Evolutionary conservation across 2,113 vertebrate species (phyloP).

Genomic region (Ornithorhynchus anatinus): DNA sequence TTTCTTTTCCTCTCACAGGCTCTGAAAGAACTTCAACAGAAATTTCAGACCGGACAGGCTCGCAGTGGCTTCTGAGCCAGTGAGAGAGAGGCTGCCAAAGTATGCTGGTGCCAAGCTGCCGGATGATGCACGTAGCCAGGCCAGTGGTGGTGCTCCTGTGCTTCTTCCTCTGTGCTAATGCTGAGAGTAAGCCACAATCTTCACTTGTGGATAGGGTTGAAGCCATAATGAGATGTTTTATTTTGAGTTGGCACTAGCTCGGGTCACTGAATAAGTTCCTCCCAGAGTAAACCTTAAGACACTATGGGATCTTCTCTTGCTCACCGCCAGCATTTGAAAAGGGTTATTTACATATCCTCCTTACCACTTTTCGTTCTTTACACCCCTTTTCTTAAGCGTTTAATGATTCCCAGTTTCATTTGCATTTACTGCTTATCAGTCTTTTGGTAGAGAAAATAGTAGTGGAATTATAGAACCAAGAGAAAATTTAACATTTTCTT

Average conservation of each 20-base stretch:
- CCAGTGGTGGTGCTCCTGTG: conserved; percentile 82
- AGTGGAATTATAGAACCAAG: neutral
- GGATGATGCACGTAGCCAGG: conserved; percentile 85
- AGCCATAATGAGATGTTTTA: conserved; percentile 39
- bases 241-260: conserved; percentile 55
- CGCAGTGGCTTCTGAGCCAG: conserved; percentile 81
- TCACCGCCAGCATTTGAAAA: conserved; percentile 45
- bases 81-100: conserved; percentile 81
- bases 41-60: conserved; percentile 82
- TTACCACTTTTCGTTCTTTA: conserved; percentile 35
- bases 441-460: neutral
- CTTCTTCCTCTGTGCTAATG: conserved; percentile 81
- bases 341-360: conserved; percentile 51
- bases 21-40: conserved; percentile 90
- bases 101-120: conserved; percentile 87
- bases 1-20: conserved; percentile 71
- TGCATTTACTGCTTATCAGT: conserved; percentile 5
- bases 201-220: conserved; percentile 24
- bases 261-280: conserved; percentile 45
- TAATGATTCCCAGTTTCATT: conserved; percentile 3
- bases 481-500: conserved; percentile 17
- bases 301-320: conserved; percentile 40
- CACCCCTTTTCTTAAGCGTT: conserved; percentile 31
- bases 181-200: conserved; percentile 86
- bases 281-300: conserved; percentile 57